Percentiles rank a stretch among this genome's conserved stretches.
phyloP scores from a whole-genome alignment of 2,888 invertebrate genomes.

The Tetrapedia diversipes region DNA sequence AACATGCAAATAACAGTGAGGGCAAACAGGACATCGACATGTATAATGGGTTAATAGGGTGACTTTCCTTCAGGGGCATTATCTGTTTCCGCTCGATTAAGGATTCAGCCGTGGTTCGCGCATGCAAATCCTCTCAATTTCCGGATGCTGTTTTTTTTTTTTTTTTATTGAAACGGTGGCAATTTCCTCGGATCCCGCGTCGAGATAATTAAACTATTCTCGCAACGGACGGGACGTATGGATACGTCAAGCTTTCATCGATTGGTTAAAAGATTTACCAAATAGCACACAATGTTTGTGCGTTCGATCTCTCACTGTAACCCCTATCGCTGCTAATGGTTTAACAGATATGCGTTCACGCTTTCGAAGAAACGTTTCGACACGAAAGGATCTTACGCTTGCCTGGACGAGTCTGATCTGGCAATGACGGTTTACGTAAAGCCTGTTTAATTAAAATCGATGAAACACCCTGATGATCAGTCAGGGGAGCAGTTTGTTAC shows the following conservation, averaged over 20 bases:
- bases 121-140: conserved; percentile 44
- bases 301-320: no score
- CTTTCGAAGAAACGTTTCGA: conserved; percentile 25
- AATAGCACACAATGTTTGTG: no score
- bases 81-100: conserved; percentile 53
- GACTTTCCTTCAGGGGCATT: conserved; percentile 48
- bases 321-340: no score
- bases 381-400: no score
- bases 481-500: conserved; percentile 41
- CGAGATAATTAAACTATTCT: conserved; percentile 21
- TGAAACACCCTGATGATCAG: conserved; percentile 40
- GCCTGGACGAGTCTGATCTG: conserved; percentile 28
- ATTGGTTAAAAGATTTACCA: no score
- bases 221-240: no score
- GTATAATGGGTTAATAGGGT: conserved; percentile 60
- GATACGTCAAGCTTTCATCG: no score
- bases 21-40: conserved; percentile 26
- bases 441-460: conserved; percentile 65
- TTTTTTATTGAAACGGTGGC: no score
- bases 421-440: conserved; percentile 59
- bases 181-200: background rate
- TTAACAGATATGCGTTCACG: no score
- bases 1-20: conserved; percentile 11
- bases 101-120: conserved; percentile 37
- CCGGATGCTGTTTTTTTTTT: background rate